Evolutionary conservation across 1,140 invertebrate genomes (phyloP), one percentile per base, ranked within the genome.

Genomic region (Drosophila erecta): DNA sequence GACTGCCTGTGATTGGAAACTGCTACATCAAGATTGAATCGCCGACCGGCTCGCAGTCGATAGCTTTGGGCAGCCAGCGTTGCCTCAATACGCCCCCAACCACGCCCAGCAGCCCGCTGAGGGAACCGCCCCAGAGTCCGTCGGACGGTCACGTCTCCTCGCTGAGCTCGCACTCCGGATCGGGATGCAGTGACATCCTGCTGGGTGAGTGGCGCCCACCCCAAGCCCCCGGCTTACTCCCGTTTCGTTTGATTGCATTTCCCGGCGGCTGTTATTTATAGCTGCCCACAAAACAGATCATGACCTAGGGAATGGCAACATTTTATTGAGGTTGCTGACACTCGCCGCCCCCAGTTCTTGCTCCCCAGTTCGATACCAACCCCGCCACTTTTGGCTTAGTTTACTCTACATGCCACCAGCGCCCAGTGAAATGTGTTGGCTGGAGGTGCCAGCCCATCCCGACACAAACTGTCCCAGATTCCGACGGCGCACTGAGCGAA

Each of bases 291-390:
- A 70, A 89, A 78, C 67, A 81, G 84, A 91, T 91, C 90, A 91
- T 90, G 84, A 81, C 90, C 90, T 85, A 87, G 81, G 84, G 74
- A 86, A 78, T 74, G 62, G 75, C 79, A 69, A 79, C 81, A 90
- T 91, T 91, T 91, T 90, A 91, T 91, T 91, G 85, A 90, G 90
- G 81, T 87, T 80, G 79, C 79, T 84, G 81, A 86, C 90, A 91
- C 73, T 85, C 81, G 41, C 43, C 76, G 60, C 62, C 79, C 55
- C 38, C 62, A 43, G 70, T 20, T 61, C 53, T 30, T 30, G 30
- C 7, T 10, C 54, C 12, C 50, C 8, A 30, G 7, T 10, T 20
- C 71, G 38, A n/a, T 35, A 14, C 37, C 30, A 14, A 40, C 30
- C 27, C 49, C 50, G 49, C 67, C 24, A 65, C 55, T 76, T 65